Evolutionary conservation across 2,113 vertebrate species (phyloP), one percentile per base, ranked within the genome.

Genomic region (Callipepla squamata): DNA sequence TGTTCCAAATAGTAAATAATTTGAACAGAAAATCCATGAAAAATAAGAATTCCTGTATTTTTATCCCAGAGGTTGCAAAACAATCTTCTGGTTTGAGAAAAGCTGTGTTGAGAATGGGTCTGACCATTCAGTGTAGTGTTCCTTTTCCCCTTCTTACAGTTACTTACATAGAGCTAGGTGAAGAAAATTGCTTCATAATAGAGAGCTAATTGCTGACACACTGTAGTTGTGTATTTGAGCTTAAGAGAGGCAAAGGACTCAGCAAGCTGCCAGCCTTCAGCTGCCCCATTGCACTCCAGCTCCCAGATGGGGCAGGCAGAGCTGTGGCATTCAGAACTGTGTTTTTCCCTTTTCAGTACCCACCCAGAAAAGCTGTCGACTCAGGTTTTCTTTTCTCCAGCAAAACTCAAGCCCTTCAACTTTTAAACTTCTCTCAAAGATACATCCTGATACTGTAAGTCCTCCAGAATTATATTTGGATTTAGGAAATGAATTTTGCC

Each of bases 401-500:
- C 44, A 86, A 68, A 96, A 68, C 23, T 65, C 88, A 78, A 36
- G 40, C n/a, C 32, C 22, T 26, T 78, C 51, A 34, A 69, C 70
- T 81, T 95, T 53, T 57, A 81, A 90, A 95, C 62, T 93, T 42
- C 80, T 65, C 51, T 90, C 48, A 57, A 51, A 94, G 83, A 92
- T 66, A 53, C 13, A 16, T 9, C 4, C 25, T 9, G 90, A 94
- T 81, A 73, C 13, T 53, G 73, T 42, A 51, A 32, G 62, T 62
- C 25, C 1, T 6, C 78, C 91, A 89, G 58, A 84, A 93, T 67
- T 63, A 70, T 73, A 69, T 92, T 76, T 90, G 84, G 94, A 95
- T 92, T 95, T 91, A 89, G 92, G 78, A 93, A 94, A 96, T 96
- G n/a, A 87, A 69, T 94, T 93, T 89, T 62, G 34, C 69, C 66